Percentiles rank a stretch among this genome's conserved stretches.
Conservation (phyloP, 1,140 invertebrate genomes). For the Drosophila miranda region DNA sequence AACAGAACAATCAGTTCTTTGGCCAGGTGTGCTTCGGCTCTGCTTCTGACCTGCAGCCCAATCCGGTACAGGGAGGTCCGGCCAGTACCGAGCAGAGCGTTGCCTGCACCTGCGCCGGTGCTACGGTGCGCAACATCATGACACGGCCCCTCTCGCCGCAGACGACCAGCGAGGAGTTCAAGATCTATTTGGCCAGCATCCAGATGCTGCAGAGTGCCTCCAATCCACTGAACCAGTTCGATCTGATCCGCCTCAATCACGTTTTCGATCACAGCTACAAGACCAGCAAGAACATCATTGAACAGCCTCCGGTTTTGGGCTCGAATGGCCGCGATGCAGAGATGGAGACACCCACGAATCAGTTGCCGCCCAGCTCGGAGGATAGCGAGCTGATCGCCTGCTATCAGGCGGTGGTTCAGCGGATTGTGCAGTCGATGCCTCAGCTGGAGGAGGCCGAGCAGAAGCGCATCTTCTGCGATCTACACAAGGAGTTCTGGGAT, state of each 20-base stretch:
- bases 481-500: slow-evolving; percentile 97
- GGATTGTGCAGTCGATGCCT: slow-evolving; percentile 49
- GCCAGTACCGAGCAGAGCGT: slow-evolving; percentile 18
- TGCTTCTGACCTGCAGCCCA: slow-evolving; percentile 74
- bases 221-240: slow-evolving; percentile 84
- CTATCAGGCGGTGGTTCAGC: slow-evolving; percentile 58
- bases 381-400: slow-evolving; percentile 66
- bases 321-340: slow-evolving; percentile 57
- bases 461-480: slow-evolving; percentile 88
- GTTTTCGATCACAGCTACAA: slow-evolving; percentile 84
- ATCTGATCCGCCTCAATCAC: slow-evolving; percentile 84
- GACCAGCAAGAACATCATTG: slow-evolving; percentile 48
- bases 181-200: slow-evolving; percentile 87
- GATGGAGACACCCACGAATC: slow-evolving; percentile 62
- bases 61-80: slow-evolving; percentile 28
- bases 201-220: slow-evolving; percentile 87
- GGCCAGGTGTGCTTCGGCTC: slow-evolving; percentile 73
- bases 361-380: slow-evolving; percentile 63
- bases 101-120: slow-evolving; percentile 64
- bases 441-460: slow-evolving; percentile 83
- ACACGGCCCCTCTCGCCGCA: slow-evolving; percentile 85
- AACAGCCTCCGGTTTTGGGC: slow-evolving; percentile 60
- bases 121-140: slow-evolving; percentile 84
- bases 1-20: slow-evolving; percentile 39
- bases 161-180: slow-evolving; percentile 86